Evolutionary conservation across 2,888 invertebrate genomes (phyloP).

Genomic region (Xylophagus ater): DNA sequence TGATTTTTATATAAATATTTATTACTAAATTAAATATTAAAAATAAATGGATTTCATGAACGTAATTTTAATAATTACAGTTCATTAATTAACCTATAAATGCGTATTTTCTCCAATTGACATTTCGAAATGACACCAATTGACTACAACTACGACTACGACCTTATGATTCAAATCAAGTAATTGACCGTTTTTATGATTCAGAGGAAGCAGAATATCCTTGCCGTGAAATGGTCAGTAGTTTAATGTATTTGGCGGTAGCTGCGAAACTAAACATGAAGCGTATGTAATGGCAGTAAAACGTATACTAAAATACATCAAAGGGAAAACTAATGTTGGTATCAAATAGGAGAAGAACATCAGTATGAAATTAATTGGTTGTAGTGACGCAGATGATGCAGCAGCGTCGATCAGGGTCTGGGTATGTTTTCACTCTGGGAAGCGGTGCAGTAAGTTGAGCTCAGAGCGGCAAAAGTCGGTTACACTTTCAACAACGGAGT

Average conservation of each 20-base stretch:
- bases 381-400: constrained; percentile 19
- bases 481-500: constrained; percentile 23
- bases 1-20: no score
- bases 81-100: no score
- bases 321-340: constrained; percentile 11
- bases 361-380: constrained; percentile 10
- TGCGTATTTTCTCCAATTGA: no score
- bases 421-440: constrained; percentile 18
- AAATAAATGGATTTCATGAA: no score
- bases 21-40: no score
- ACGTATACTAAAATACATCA: constrained; percentile 16
- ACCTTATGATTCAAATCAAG: constrained; percentile 2
- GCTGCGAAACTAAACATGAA: constrained; percentile 3
- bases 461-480: constrained; percentile 25
- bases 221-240: constrained; percentile 4
- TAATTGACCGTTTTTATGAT: not conserved
- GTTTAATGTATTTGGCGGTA: constrained; percentile 8
- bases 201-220: constrained; percentile 1
- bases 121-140: no score
- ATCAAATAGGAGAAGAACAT: constrained; percentile 8
- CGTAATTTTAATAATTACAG: no score
- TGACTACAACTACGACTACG: no score
- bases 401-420: constrained; percentile 19
- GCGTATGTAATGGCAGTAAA: constrained; percentile 16
- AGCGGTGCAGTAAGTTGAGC: constrained; percentile 23